These are phyloP conservation scores for Gryllus bimaculatus DNA, from an alignment of 1,140 invertebrate species.

Conservation along the genomic window DNA sequence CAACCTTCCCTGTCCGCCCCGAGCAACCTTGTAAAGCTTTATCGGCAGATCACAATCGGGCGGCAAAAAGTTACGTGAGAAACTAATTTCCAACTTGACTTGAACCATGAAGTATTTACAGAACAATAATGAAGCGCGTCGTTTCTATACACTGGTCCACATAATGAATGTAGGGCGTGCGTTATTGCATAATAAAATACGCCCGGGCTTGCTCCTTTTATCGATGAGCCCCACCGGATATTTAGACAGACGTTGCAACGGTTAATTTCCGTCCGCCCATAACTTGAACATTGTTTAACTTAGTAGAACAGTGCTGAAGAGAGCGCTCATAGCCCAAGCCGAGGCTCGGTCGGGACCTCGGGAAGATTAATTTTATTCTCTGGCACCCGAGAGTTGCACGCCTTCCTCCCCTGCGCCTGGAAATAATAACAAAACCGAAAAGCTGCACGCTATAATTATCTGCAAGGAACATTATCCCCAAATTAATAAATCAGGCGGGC, in stretches of 20 bases:
- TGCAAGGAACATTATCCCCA: not conserved
- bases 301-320: conserved; percentile 1
- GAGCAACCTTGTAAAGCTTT: not conserved
- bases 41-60: not conserved
- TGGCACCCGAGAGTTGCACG: not conserved
- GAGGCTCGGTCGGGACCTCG: not conserved
- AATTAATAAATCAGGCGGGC: not conserved
- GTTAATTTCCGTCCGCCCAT: not conserved
- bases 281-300: not conserved
- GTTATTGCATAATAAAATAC: conserved; percentile 6
- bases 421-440: conserved; percentile 6
- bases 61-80: not conserved
- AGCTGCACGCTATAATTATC: not conserved
- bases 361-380: conserved; percentile 5
- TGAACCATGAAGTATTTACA: not conserved
- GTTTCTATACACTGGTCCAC: not conserved
- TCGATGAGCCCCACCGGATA: not conserved
- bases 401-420: not conserved
- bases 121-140: not conserved
- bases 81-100: not conserved
- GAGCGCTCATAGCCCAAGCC: not conserved
- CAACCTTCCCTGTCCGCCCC: not conserved
- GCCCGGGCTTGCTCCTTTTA: not conserved
- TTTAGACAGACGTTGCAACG: not conserved
- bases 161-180: not conserved